Percentiles rank a stretch among this genome's conserved stretches.
Evolutionary conservation across 2,888 invertebrate species (phyloP).

Genomic region (Zaprionus obscuricornis): DNA sequence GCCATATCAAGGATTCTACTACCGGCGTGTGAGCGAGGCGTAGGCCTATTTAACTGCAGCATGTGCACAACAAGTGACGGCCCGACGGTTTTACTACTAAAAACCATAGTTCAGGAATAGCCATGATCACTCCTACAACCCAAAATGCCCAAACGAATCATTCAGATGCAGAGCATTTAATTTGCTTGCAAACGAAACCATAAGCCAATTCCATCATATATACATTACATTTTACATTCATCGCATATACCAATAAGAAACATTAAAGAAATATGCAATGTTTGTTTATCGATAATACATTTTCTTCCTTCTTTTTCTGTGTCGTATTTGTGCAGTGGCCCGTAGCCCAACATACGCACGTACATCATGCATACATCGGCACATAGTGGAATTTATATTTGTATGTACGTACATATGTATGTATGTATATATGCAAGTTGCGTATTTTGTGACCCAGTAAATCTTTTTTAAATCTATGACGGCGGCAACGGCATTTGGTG

Average conservation of each 20-base stretch:
- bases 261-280: too few relatives aligned
- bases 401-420: too few relatives aligned
- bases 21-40: constrained; percentile 28
- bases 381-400: too few relatives aligned
- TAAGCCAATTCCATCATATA: constrained; percentile 16
- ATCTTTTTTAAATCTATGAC: too few relatives aligned
- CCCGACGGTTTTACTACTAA: constrained; percentile 62
- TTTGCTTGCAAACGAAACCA: constrained; percentile 39
- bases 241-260: too few relatives aligned
- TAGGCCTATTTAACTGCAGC: constrained; percentile 40
- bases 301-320: neutral
- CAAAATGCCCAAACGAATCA: constrained; percentile 81
- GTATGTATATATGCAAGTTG: too few relatives aligned
- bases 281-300: neutral
- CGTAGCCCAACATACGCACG: neutral
- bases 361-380: neutral
- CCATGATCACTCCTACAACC: constrained; percentile 83
- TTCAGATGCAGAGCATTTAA: constrained; percentile 40
- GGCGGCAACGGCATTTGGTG: constrained; percentile 32
- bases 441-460: too few relatives aligned
- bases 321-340: constrained; percentile 1
- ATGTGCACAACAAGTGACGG: too few relatives aligned
- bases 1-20: constrained; percentile 51
- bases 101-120: constrained; percentile 83
- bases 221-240: too few relatives aligned